Evolutionary conservation across 2,113 vertebrate genomes (phyloP).

Genomic region (Stegastes partitus): DNA sequence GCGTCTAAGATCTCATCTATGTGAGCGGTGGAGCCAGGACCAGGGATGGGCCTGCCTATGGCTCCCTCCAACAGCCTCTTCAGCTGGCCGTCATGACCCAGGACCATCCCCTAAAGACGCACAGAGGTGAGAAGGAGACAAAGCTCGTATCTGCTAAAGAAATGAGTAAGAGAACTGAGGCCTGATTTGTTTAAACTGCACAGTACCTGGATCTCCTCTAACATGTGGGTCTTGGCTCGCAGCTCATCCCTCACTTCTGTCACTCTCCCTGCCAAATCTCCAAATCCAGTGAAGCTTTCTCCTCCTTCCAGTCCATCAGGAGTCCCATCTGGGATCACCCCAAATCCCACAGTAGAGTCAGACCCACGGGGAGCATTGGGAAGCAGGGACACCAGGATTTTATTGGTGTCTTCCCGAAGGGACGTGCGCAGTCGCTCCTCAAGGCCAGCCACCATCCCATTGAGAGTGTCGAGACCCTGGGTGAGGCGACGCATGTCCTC

Average conservation of each 20-base stretch:
- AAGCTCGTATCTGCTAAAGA: neutral
- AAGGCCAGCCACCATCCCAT: slow-evolving; percentile 86
- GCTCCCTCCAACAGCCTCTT: slow-evolving; percentile 89
- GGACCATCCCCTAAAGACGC: slow-evolving; percentile 86
- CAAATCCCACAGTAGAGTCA: slow-evolving; percentile 87
- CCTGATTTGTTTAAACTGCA: neutral
- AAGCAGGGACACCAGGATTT: slow-evolving; percentile 88
- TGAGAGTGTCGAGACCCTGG: slow-evolving; percentile 90
- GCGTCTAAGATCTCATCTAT: slow-evolving; percentile 89
- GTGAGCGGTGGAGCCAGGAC: slow-evolving; percentile 80
- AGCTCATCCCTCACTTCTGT: slow-evolving; percentile 93
- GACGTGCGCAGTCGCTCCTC: slow-evolving; percentile 90
- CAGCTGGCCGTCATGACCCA: slow-evolving; percentile 93
- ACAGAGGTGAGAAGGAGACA: neutral
- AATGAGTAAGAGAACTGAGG: neutral
- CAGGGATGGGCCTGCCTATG: slow-evolving; percentile 83
- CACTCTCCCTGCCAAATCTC: slow-evolving; percentile 91
- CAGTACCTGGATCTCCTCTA: slow-evolving; percentile 90
- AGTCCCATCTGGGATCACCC: slow-evolving; percentile 88
- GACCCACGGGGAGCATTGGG: slow-evolving; percentile 78
- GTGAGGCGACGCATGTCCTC: slow-evolving; percentile 90
- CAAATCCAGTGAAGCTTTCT: slow-evolving; percentile 81
- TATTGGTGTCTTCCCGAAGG: slow-evolving; percentile 90
- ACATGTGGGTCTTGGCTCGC: slow-evolving; percentile 88
- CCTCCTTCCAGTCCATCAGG: slow-evolving; percentile 86